These are phyloP conservation scores for Maniola jurtina DNA, from an alignment of 1,140 invertebrate genomes.

Conservation along the genomic window DNA sequence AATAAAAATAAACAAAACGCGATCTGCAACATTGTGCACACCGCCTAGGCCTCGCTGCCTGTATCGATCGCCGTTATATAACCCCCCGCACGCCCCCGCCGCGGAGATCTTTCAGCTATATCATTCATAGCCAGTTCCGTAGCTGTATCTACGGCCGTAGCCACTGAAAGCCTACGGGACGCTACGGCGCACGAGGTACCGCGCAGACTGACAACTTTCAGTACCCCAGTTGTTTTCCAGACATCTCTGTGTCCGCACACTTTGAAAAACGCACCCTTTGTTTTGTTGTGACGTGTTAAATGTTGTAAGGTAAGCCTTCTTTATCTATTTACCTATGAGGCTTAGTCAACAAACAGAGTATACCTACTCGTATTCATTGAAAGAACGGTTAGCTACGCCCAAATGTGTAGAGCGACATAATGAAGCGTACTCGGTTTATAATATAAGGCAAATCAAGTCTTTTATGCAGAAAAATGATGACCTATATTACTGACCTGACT, in stretches of 20 bases:
- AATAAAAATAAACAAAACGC: constrained; percentile 35
- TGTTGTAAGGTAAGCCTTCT: constrained; percentile 62
- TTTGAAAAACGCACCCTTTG: constrained; percentile 33
- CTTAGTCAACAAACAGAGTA: not conserved
- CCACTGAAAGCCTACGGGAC: constrained; percentile 38
- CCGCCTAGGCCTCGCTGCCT: constrained; percentile 45
- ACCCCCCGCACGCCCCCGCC: constrained; percentile 44
- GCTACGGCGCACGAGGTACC: constrained; percentile 41
- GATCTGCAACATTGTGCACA: constrained; percentile 40
- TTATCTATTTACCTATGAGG: constrained; percentile 4
- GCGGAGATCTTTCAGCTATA: constrained; percentile 53
- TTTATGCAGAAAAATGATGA: constrained; percentile 25
- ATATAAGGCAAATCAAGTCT: constrained; percentile 9
- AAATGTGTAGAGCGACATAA: too few species aligned
- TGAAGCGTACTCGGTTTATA: constrained; percentile 13
- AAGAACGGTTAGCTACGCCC: not conserved
- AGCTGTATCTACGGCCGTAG: constrained; percentile 38
- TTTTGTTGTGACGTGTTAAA: constrained; percentile 66
- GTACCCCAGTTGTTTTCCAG: constrained; percentile 60
- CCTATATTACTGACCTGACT: constrained; percentile 29
- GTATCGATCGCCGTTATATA: constrained; percentile 73
- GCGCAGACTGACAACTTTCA: constrained; percentile 50
- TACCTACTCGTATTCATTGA: not conserved
- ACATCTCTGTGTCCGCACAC: constrained; percentile 36
- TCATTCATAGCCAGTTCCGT: constrained; percentile 61